Conservation (phyloP, 1,140 invertebrate species). For the Caenorhabditis inopinata region DNA sequence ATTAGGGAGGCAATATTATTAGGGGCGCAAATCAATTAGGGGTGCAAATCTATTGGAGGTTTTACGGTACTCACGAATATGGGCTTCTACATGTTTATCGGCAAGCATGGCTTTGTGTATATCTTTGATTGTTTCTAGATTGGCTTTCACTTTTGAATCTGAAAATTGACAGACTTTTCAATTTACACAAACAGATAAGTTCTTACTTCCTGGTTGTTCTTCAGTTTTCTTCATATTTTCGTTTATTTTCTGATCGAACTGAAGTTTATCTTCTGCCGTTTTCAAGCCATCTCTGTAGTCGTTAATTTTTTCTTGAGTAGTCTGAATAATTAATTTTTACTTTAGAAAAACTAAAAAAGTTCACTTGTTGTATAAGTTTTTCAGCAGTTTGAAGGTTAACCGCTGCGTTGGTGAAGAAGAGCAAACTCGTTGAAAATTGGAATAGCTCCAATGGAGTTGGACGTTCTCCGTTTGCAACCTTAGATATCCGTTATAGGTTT, state of each 20-base stretch:
- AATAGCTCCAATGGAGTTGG: conserved; percentile 5
- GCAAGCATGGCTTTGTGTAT: conserved; percentile 5
- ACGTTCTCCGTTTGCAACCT: neutral
- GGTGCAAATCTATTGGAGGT: too few species aligned
- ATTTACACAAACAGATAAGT: too few species aligned
- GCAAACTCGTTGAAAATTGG: conserved; percentile 19
- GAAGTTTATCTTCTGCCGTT: neutral
- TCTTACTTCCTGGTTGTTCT: conserved; percentile 2
- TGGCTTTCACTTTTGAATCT: neutral
- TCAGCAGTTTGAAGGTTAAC: conserved; percentile 12
- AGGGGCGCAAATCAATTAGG: too few species aligned
- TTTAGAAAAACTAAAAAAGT: neutral
- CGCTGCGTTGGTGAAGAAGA: conserved; percentile 6
- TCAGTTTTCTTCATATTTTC: conserved; percentile 19
- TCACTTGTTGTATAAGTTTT: neutral
- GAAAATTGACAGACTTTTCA: neutral
- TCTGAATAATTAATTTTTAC: neutral
- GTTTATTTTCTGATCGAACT: neutral
- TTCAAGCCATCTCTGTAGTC: neutral
- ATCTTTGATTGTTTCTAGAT: neutral
- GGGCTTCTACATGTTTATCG: conserved; percentile 6
- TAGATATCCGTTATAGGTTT: neutral
- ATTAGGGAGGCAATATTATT: too few species aligned
- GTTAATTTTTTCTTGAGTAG: conserved; percentile 17
- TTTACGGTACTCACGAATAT: conserved; percentile 11